Conservation (phyloP, 1,140 invertebrate species). For the Lucilia sericata region DNA sequence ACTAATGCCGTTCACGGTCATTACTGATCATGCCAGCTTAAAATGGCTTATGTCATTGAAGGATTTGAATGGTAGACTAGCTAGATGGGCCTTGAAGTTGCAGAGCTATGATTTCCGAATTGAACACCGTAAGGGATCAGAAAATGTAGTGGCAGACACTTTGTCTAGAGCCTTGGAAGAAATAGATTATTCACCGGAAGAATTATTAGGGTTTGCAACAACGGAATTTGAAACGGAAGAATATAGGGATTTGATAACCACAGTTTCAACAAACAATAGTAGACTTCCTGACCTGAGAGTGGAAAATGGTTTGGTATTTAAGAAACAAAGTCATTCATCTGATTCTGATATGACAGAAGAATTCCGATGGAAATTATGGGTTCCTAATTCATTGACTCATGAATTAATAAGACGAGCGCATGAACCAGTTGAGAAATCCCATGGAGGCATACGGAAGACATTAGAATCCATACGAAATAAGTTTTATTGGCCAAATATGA, state of each 20-base stretch:
- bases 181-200: background rate
- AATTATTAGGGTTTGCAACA: background rate
- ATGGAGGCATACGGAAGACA: background rate
- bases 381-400: background rate
- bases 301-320: background rate
- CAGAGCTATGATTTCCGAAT: conserved; percentile 37
- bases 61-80: conserved; percentile 50
- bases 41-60: conserved; percentile 51
- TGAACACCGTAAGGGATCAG: conserved; percentile 21
- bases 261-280: background rate
- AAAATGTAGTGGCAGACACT: conserved; percentile 28
- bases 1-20: conserved; percentile 29
- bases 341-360: background rate
- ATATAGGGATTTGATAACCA: background rate
- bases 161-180: background rate
- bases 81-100: conserved; percentile 21
- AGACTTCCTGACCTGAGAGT: background rate
- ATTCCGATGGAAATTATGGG: conserved; percentile 16
- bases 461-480: background rate
- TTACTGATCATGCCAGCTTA: conserved; percentile 32
- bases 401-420: background rate
- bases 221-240: background rate
- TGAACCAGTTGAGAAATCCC: background rate
- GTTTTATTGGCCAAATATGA: conserved; percentile 14
- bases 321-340: background rate